Evolutionary conservation across 2,113 vertebrate species (phyloP), one percentile per base, ranked within the genome.

Genomic region (Spilogale gracilis): DNA sequence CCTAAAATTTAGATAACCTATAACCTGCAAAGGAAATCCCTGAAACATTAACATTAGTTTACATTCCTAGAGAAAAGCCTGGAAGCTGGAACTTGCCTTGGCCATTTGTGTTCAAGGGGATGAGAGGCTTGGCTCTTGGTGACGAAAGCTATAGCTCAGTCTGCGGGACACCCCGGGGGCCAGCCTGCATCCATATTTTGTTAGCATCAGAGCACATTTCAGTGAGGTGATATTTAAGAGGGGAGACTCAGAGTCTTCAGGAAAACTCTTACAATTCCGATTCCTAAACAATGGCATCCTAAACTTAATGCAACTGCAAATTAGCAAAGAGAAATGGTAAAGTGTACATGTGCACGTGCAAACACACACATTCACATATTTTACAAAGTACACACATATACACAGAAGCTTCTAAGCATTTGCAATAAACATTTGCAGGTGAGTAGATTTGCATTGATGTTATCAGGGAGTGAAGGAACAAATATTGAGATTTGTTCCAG

Each of bases 31-130:
- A 95, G 96, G 61, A 96, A 94, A 96, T 78, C 58, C 52, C 63
- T 80, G 11, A 93, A 97, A 96, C 95, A 92, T 92, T 43, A 94
- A 93, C 81, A 94, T 89, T 89, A 95, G 63, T 38, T 97, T 45
- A 71, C 16, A 67, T 76, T 96, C 63, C 50, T 85, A 82, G 45
- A 90, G 79, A 88, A 94, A 85, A 81, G 30, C 48, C 58, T 78
- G 21, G 74, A 83, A 95, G 63, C 60, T 95, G 50, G 52, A 87
- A 90, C 95, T 92, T 90, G 4, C 80, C 27, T 56, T 89, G 8
- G 52, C 52, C 38, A 23, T 65, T 94, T 92, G 16, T 45, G 16
- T 79, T 93, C 60, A 76, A 84, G 89, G 52, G 78, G 27, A 27
- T 86, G 58, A 89, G 43, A 89, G 74, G 25, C 13, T 83, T 95